Evolutionary conservation across 2,888 invertebrate species (phyloP).

Genomic region (Protophormia terraenovae): DNA sequence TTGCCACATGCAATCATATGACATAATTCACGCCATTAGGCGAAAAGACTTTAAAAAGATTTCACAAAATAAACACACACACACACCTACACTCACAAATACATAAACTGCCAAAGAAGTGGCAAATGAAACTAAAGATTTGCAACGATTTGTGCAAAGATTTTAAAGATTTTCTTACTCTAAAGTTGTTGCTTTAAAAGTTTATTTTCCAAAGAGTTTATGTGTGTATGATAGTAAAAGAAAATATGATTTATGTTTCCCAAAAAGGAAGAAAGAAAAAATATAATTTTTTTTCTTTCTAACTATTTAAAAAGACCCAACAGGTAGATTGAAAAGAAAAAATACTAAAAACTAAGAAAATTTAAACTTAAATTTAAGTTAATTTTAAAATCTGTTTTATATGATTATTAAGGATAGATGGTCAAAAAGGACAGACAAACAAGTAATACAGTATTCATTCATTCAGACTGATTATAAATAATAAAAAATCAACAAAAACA

Average conservation of each 20-base stretch:
- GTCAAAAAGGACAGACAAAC: neutral
- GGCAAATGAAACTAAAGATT: constrained; percentile 50
- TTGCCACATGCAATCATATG: constrained; percentile 67
- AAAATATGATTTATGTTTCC: constrained; percentile 55
- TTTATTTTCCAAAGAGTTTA: constrained; percentile 19
- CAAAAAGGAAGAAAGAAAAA: neutral
- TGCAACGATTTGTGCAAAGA: constrained; percentile 67
- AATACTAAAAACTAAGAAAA: neutral
- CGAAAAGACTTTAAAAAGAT: constrained; percentile 64
- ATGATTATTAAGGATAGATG: neutral
- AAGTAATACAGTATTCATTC: neutral
- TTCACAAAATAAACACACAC: constrained; percentile 5
- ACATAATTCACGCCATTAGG: constrained; percentile 68
- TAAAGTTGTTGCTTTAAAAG: constrained; percentile 9
- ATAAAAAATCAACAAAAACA: constrained; percentile 44
- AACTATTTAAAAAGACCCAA: constrained; percentile 36
- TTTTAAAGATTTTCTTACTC: constrained; percentile 29
- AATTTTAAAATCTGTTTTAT: constrained; percentile 20
- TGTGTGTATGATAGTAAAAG: constrained; percentile 10
- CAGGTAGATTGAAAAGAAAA: constrained; percentile 34
- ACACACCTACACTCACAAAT: neutral
- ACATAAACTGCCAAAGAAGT: neutral
- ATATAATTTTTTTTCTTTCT: neutral
- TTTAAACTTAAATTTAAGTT: neutral
- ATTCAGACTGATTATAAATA: constrained; percentile 55